Evolutionary conservation across 2,113 vertebrate species (phyloP), one percentile per base, ranked within the genome.

Genomic region (Gymnarchus niloticus): DNA sequence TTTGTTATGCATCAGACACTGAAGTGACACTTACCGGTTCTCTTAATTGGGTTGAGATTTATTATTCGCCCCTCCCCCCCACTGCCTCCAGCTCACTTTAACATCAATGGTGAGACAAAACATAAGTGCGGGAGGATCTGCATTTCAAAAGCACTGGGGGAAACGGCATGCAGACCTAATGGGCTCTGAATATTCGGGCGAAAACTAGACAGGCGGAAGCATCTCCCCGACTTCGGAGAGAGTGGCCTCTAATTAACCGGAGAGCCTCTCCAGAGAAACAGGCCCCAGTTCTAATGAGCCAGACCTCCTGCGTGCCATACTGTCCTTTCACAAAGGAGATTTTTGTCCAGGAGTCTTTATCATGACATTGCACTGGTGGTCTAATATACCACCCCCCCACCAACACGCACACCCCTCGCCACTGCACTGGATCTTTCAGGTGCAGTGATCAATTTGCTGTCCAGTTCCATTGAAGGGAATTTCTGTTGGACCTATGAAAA

Each of bases 191-290:
- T 91, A 92, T 92, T 92, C 90, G 89, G 89, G 84, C 33, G n/a
- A 25, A 83, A 83, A 78, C 23, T 51, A 82, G 54, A 76, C 52
- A 2, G 52, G 37, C 78, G 52, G 83, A 87, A 91, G 90, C 92
- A 88, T 91, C 88, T 84, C 57, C 61, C 54, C 91, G 90, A 90
- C 91, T 92, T 91, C 85, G 91, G 89, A 87, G 44, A 90, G 90
- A 90, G 90, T 83, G 88, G 89, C 88, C 90, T 88, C 91, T 93
- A 92, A 93, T 94, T 93, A 93, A 92, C 91, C 92, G 91, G 88
- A 90, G 92, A 91, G 91, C 92, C 94, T 94, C 92, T 93, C 93
- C 91, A 91, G 91, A 91, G 93, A 90, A 91, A 87, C 85, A 52
- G 85, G 21, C 89, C 85, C 88, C 89, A 48, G 19, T 59, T 84